These are phyloP conservation scores for Distichodus sexfasciatus DNA, from an alignment of 2,797 vertebrate species.

Conservation along the genomic window DNA sequence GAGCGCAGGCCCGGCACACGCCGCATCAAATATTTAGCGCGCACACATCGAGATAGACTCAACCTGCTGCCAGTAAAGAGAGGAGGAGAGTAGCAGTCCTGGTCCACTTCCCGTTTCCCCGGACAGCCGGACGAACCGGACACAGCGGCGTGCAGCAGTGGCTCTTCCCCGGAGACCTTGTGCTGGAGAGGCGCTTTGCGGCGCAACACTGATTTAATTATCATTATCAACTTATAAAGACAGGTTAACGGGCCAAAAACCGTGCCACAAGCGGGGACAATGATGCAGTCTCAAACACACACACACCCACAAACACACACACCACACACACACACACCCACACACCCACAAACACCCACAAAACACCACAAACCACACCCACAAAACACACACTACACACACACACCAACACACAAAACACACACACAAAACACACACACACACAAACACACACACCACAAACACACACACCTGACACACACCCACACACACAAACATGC, in stretches of 20 bases:
- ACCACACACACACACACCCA: slow-evolving; percentile 18
- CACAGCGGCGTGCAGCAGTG: too few relatives aligned
- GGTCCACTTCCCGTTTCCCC: too few relatives aligned
- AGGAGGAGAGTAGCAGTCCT: neutral
- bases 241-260: slow-evolving; percentile 64
- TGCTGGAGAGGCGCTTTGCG: slow-evolving; percentile 79
- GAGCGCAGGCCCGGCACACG: slow-evolving; percentile 54
- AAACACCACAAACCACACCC: too few relatives aligned
- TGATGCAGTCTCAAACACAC: slow-evolving; percentile 67
- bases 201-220: slow-evolving; percentile 89
- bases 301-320: slow-evolving; percentile 33
- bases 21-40: slow-evolving; percentile 53
- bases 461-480: too few relatives aligned
- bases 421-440: too few relatives aligned
- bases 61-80: slow-evolving; percentile 30
- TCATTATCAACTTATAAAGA: slow-evolving; percentile 78
- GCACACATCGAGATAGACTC: slow-evolving; percentile 41
- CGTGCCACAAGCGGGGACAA: slow-evolving; percentile 74
- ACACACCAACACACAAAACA: too few relatives aligned
- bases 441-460: too few relatives aligned
- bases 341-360: too few relatives aligned
- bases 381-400: too few relatives aligned
- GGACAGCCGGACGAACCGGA: too few relatives aligned
- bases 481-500: too few relatives aligned
- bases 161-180: slow-evolving; percentile 75